These are phyloP conservation scores for Chrysochloris asiatica DNA, from an alignment of 2,113 vertebrate species.

Conservation along the genomic window DNA sequence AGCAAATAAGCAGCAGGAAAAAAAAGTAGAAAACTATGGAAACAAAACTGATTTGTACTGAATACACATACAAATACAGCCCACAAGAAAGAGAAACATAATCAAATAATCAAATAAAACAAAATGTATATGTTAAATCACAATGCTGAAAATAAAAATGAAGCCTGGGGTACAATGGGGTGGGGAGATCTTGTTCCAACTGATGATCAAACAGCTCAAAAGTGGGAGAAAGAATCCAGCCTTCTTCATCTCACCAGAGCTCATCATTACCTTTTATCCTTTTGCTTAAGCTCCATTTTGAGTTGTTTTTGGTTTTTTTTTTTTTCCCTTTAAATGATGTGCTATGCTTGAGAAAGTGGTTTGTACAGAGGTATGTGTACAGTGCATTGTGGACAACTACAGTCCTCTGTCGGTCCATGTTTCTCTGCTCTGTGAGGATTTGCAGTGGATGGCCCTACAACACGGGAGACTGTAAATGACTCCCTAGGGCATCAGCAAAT, in stretches of 20 bases:
- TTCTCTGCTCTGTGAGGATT: not conserved
- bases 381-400: too few species aligned
- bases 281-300: not conserved
- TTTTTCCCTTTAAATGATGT: not conserved
- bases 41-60: slow-evolving; percentile 41
- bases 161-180: not conserved
- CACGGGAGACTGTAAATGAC: not conserved
- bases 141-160: slow-evolving; percentile 1
- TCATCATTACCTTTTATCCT: not conserved
- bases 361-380: not conserved
- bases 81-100: slow-evolving; percentile 45
- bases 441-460: not conserved
- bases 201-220: not conserved
- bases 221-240: not conserved
- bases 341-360: slow-evolving; percentile 22
- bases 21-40: slow-evolving; percentile 52
- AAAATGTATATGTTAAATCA: not conserved
- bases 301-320: too few species aligned
- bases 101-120: not conserved
- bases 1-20: slow-evolving; percentile 48
- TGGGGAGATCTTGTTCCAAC: not conserved
- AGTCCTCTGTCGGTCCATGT: not conserved
- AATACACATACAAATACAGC: slow-evolving; percentile 26
- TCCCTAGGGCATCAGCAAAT: not conserved
- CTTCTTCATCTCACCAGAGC: too few species aligned